Evolutionary conservation across 2,113 vertebrate species (phyloP).

Genomic region (Microcebus griseorufus): DNA sequence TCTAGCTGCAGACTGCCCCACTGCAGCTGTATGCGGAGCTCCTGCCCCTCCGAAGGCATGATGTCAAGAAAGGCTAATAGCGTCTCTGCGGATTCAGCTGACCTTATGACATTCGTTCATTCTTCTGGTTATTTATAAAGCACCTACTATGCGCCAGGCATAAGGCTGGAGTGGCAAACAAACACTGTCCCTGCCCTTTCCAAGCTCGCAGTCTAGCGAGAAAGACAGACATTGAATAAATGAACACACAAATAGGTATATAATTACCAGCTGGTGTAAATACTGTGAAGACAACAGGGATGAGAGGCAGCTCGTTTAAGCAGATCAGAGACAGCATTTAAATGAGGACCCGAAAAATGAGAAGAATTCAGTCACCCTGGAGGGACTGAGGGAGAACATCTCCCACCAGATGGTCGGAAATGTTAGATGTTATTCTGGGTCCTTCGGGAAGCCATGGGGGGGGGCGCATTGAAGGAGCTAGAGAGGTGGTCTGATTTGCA

Average conservation of each 20-base stretch:
- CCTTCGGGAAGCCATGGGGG: background rate
- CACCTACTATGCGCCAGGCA: background rate
- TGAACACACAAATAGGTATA: background rate
- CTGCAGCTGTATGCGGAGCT: background rate
- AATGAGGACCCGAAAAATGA: background rate
- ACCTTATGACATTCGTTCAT: background rate
- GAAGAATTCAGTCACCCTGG: background rate
- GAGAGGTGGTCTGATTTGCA: background rate
- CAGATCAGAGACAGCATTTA: background rate
- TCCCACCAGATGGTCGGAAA: background rate
- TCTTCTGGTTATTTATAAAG: background rate
- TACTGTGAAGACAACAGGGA: background rate
- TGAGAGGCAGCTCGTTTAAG: background rate
- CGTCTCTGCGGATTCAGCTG: background rate
- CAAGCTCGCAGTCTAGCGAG: background rate
- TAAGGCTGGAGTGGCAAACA: background rate
- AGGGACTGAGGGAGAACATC: background rate
- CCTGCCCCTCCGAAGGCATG: background rate
- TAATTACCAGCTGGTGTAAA: background rate
- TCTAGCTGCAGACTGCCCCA: background rate
- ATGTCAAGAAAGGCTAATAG: background rate
- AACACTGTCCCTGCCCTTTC: background rate
- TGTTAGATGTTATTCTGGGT: background rate
- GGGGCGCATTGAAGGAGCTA: background rate
- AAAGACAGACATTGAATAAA: background rate